Evolutionary conservation across 2,797 vertebrate species (phyloP).

Genomic region (Potorous gilbertii): DNA sequence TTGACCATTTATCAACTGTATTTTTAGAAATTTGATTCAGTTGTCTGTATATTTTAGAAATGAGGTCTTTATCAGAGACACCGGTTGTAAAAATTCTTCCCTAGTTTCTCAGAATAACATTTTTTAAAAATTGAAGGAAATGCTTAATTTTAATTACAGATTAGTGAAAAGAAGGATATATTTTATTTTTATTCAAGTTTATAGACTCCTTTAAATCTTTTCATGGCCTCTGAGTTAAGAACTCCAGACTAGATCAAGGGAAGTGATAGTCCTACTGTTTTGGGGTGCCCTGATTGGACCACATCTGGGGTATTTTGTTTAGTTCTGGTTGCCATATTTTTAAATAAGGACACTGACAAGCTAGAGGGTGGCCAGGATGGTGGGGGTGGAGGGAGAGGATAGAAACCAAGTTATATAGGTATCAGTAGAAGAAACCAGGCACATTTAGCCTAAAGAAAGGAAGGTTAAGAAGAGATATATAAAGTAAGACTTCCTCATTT

Average conservation of each 20-base stretch:
- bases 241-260: background rate
- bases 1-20: too few species aligned
- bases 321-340: background rate
- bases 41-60: too few species aligned
- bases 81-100: too few species aligned
- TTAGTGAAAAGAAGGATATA: background rate
- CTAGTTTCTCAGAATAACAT: background rate
- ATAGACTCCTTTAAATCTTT: background rate
- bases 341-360: background rate
- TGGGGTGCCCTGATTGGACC: too few species aligned
- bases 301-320: background rate
- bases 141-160: background rate
- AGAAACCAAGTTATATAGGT: background rate
- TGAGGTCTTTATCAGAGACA: too few species aligned
- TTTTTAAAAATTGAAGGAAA: background rate
- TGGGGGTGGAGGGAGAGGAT: background rate
- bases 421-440: too few species aligned
- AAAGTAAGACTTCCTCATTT: background rate
- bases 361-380: background rate
- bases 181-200: background rate
- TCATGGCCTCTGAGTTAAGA: background rate
- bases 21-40: too few species aligned
- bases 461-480: too few species aligned
- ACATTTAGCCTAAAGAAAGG: too few species aligned
- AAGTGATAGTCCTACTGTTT: background rate